These are phyloP conservation scores for Poecilia gillii DNA, from an alignment of 2,797 vertebrate genomes.

Conservation along the genomic window DNA sequence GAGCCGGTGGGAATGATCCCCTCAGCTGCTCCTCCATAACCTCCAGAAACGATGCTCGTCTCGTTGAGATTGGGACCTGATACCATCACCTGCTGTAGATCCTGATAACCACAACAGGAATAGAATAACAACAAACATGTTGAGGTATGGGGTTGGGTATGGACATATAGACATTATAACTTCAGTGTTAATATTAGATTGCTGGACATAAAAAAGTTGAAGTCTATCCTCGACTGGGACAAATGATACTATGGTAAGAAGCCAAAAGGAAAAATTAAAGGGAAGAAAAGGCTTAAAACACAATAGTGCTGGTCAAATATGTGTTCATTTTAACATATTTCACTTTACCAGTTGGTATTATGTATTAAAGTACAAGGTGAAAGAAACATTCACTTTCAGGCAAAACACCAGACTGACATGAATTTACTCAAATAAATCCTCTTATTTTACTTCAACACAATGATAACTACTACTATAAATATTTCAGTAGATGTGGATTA, in stretches of 20 bases:
- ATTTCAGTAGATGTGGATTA: neutral
- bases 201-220: conserved; percentile 24
- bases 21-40: conserved; percentile 92
- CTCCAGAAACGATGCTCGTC: conserved; percentile 95
- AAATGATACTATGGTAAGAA: conserved; percentile 60
- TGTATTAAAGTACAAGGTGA: no score
- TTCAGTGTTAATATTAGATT: conserved; percentile 21
- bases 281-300: conserved; percentile 25
- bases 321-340: neutral
- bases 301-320: conserved; percentile 29
- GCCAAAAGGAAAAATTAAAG: conserved; percentile 7
- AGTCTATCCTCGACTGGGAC: conserved; percentile 50
- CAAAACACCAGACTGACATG: neutral
- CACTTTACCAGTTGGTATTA: neutral
- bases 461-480: neutral
- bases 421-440: neutral
- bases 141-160: neutral
- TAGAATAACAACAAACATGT: neutral
- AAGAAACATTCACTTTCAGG: neutral
- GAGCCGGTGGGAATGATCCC: conserved; percentile 90
- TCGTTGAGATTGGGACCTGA: conserved; percentile 97
- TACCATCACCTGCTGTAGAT: conserved; percentile 98
- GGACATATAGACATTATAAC: conserved; percentile 12
- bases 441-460: neutral
- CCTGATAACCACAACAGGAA: conserved; percentile 70